Evolutionary conservation across 2,888 invertebrate genomes (phyloP), one percentile per base, ranked within the genome.

Genomic region (Tachina lurida): DNA sequence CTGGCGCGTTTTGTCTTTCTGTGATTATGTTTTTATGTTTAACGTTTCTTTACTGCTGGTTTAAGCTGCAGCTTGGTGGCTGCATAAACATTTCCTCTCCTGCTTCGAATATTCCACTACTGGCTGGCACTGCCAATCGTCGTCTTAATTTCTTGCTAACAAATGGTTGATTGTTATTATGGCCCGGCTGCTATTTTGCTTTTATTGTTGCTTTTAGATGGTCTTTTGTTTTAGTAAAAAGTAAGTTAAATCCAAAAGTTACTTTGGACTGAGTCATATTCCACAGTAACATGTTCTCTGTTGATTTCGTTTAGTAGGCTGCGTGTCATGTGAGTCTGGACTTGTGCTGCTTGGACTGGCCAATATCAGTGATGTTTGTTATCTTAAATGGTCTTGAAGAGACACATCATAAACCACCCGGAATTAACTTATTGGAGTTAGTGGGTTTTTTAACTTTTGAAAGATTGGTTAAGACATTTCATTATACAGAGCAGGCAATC

Each of bases 341-440:
- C 5, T 52, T 31, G 0, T 63, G 17, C 17, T 68, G 52, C 12
- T 82, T 60, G 58, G 13, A 52, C 60, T 70, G 70, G 54, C 54
- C 70, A 62, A 45, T 17, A 41, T 47, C 39, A 43, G 49, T 43
- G 54, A 67, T 68, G 49, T 39, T 84, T 17, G 41, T 13, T 65
- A 81, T 84, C 81, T 84, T 81, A 80, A 84, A 62, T 76, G 56
- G 22, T 83, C 71, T 76, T 80, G 45, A 56, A 58, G 81, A 70
- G 74, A 82, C 79, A 84, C 84, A 80, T 77, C 77, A 86, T 84
- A 77, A 87, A 86, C 84, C 87, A 84, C 87, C 83, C 86, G 83
- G 54, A 63, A 74, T 54, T 71, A 74, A 67, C 58, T 84, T 52
- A 39, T 63, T 68, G 52, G 22, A n/a, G 52, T 49, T 60, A 45